Percentiles rank a stretch among this genome's conserved stretches.
These are phyloP conservation scores for Himantopus leucocephalus DNA, from an alignment of 2,113 vertebrate species.

Conservation along the genomic window DNA sequence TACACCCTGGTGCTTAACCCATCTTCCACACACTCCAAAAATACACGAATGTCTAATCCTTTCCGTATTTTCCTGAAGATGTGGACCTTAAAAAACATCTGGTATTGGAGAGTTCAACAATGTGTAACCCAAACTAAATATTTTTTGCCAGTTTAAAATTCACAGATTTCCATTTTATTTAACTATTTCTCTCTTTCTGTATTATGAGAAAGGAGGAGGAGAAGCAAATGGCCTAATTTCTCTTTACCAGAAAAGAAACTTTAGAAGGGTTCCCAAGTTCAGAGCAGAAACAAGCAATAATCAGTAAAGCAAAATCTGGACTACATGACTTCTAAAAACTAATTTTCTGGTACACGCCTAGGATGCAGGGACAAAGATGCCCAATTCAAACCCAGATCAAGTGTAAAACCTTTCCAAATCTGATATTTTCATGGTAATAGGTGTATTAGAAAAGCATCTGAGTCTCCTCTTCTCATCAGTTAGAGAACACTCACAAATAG, in stretches of 20 bases:
- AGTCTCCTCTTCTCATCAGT: neutral
- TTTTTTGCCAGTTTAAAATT: neutral
- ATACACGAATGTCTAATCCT: neutral
- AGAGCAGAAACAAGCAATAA: neutral
- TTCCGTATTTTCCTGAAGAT: neutral
- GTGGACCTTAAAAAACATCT: neutral
- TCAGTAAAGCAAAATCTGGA: neutral
- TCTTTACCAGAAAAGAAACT: neutral
- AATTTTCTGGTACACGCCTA: neutral
- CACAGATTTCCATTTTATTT: neutral
- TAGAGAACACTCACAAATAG: neutral
- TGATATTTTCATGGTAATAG: neutral
- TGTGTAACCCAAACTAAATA: neutral
- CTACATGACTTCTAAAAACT: neutral
- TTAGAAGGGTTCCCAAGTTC: neutral
- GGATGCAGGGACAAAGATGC: neutral
- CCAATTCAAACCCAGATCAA: neutral
- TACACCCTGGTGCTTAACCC: neutral
- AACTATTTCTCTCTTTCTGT: neutral
- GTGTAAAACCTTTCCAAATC: neutral
- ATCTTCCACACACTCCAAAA: neutral
- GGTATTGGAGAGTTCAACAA: neutral
- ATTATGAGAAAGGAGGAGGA: neutral
- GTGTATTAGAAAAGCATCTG: neutral
- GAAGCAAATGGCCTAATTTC: neutral